phyloP scores from a whole-genome alignment of 2,797 vertebrate genomes.

The Cheirogaleus major region DNA sequence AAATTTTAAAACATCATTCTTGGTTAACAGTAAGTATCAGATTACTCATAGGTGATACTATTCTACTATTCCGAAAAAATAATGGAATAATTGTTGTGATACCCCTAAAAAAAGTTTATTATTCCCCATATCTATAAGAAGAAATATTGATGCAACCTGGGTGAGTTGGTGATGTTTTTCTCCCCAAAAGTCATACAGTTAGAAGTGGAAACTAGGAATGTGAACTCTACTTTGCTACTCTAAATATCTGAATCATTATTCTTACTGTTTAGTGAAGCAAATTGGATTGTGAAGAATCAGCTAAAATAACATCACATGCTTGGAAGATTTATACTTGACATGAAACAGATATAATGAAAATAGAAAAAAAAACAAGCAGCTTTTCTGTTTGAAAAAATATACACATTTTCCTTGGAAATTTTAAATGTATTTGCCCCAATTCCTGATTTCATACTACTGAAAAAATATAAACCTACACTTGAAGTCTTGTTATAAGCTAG shows the following conservation, averaged over 20 bases:
- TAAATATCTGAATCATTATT: background rate
- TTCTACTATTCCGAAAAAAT: background rate
- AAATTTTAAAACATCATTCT: background rate
- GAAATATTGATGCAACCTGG: background rate
- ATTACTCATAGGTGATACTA: background rate
- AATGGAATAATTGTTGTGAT: background rate
- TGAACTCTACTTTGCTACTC: background rate
- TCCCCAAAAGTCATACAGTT: background rate
- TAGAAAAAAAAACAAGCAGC: background rate
- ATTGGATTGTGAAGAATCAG: background rate
- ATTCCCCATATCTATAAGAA: background rate
- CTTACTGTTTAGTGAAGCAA: background rate
- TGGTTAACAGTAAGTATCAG: background rate
- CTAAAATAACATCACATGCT: background rate
- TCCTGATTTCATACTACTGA: background rate
- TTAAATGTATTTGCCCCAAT: background rate
- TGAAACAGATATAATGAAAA: background rate
- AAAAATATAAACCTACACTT: constrained; percentile 33
- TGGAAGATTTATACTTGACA: background rate
- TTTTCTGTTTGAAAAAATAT: background rate
- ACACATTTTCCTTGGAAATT: background rate
- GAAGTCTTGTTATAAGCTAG: constrained; percentile 58
- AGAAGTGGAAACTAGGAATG: background rate
- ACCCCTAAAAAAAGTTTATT: background rate
- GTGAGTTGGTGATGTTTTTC: background rate